A percentile compares a stretch with the other conserved stretches of the same genome.
phyloP scores from a whole-genome alignment of 1,140 invertebrate species.

The Drosophila willistoni region DNA sequence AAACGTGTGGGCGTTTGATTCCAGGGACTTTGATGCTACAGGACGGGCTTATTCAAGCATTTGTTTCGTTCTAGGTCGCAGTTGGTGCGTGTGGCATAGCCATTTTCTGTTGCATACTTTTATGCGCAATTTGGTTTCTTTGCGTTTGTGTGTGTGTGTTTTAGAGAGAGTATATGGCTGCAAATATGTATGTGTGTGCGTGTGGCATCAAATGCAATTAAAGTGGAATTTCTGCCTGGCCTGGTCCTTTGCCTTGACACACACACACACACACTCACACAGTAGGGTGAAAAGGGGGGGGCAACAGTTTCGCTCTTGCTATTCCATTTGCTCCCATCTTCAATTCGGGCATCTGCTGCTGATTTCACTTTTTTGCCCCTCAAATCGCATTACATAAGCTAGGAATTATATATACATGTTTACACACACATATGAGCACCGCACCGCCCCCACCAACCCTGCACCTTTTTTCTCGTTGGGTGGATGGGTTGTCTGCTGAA shows the following conservation, averaged over 20 bases:
- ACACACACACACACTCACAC: neutral
- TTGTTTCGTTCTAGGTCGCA: neutral
- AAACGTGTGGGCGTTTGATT: neutral
- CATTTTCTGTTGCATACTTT: slow-evolving; percentile 12
- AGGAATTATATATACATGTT: slow-evolving; percentile 2
- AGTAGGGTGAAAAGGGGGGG: neutral
- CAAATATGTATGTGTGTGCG: neutral
- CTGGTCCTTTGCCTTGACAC: slow-evolving; percentile 7
- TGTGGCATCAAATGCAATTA: slow-evolving; percentile 7
- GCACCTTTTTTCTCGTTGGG: neutral
- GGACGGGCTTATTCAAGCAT: neutral
- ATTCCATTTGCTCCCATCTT: neutral
- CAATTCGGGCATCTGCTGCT: neutral
- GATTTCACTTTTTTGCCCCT: slow-evolving; percentile 12
- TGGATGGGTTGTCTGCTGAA: neutral
- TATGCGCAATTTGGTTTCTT: slow-evolving; percentile 6
- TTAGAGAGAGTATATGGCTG: neutral
- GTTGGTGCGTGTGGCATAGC: slow-evolving; percentile 8
- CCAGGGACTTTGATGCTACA: neutral
- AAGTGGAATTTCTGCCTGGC: slow-evolving; percentile 4
- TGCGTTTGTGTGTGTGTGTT: neutral
- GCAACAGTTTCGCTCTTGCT: neutral
- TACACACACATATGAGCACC: neutral
- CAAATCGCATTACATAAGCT: slow-evolving; percentile 9
- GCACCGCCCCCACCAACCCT: neutral